Conservation (phyloP, 2,113 vertebrate species). For the Phylloscopus trochilus region DNA sequence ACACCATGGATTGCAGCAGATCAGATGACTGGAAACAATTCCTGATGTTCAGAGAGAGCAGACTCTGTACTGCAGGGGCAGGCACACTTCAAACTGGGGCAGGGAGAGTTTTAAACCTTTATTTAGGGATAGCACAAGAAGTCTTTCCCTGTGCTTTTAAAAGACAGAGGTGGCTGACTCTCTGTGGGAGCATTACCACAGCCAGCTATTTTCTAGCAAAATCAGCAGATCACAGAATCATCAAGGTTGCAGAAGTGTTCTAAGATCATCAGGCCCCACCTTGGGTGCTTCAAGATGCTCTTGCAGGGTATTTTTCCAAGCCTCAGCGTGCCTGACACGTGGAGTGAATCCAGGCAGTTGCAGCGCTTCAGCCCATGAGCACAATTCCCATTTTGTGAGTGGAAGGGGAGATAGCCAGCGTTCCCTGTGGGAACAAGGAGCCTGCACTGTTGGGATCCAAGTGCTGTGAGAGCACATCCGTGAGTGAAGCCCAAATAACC, state of each 20-base stretch:
- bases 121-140: neutral
- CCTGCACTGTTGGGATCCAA: neutral
- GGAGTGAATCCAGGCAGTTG: neutral
- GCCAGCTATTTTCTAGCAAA: neutral
- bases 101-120: neutral
- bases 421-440: neutral
- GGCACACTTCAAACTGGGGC: neutral
- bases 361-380: neutral
- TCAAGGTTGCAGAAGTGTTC: neutral
- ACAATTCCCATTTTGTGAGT: neutral
- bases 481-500: neutral
- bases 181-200: neutral
- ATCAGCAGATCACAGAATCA: neutral
- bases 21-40: neutral
- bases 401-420: neutral
- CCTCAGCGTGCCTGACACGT: accelerated
- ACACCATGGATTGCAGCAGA: neutral
- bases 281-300: neutral
- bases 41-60: neutral
- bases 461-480: neutral
- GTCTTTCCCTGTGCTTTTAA: neutral
- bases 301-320: neutral
- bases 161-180: neutral
- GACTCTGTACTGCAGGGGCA: neutral
- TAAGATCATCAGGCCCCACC: neutral